phyloP scores from a whole-genome alignment of 2,888 invertebrate genomes.

The Pteria penguin region DNA sequence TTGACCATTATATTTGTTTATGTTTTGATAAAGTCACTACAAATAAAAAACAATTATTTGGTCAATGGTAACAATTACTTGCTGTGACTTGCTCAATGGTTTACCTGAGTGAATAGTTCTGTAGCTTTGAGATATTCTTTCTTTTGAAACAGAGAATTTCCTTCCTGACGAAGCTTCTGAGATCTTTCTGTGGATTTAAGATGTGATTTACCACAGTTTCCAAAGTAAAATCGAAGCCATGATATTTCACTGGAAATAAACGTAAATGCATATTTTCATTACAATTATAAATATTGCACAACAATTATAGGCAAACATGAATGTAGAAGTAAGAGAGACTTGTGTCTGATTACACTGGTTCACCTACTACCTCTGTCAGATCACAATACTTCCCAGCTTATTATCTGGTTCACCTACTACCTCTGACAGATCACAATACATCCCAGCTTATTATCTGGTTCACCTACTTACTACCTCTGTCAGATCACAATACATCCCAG shows the following conservation, averaged over 20 bases:
- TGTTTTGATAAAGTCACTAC: too few relatives aligned
- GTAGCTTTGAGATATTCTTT: slow-evolving; percentile 64
- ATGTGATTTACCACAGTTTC: slow-evolving; percentile 49
- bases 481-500: too few relatives aligned
- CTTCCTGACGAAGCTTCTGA: slow-evolving; percentile 67
- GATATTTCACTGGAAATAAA: slow-evolving; percentile 53
- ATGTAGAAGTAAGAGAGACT: not conserved
- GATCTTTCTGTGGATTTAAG: slow-evolving; percentile 72
- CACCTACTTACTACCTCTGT: too few relatives aligned
- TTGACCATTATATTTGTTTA: too few relatives aligned
- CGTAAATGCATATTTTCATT: not conserved
- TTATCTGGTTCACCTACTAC: too few relatives aligned
- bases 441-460: too few relatives aligned
- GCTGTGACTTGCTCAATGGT: too few relatives aligned
- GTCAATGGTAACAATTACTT: too few relatives aligned
- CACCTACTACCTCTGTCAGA: too few relatives aligned
- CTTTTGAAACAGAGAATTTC: slow-evolving; percentile 72
- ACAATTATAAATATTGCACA: not conserved
- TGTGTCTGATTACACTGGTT: not conserved
- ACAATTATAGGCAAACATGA: not conserved
- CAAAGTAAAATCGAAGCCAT: slow-evolving; percentile 64
- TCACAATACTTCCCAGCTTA: too few relatives aligned
- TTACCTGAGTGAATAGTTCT: slow-evolving; percentile 65
- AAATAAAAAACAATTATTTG: too few relatives aligned
- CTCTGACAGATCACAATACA: too few relatives aligned